Evolutionary conservation across 1,140 invertebrate species (phyloP), one percentile per base, ranked within the genome.

Genomic region (Acyrthosiphon pisum): DNA sequence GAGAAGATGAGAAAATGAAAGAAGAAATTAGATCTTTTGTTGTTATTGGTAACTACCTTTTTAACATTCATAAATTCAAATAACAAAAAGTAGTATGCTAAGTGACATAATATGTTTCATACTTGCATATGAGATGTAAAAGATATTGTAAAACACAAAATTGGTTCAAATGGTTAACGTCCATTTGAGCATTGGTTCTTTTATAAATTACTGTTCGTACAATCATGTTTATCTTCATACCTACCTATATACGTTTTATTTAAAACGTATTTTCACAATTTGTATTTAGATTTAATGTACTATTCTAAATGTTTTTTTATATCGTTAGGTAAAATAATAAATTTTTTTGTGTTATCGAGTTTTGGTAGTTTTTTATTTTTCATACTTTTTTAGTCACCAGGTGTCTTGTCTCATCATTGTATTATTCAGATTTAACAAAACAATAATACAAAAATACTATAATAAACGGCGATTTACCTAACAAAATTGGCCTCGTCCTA

Each of bases 61-160:
- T 76, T n/a, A n/a, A n/a, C n/a, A 76, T 76, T 76, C 60, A 76
- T 76, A 76, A 76, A 76, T 76, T 76, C 30, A 76, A 76, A 76
- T n/a, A 76, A n/a, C 30, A n/a, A 76, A n/a, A 76, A n/a, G 11
- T 18, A 76, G 1, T n/a, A 76, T 35, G 60, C 1, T n/a, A 76
- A 18, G 30, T 76, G 60, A 76, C 60, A 14, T 14, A 76, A 14
- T 14, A 76, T 76, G n/a, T 35, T 35, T n/a, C 0, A n/a, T 76
- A 76, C n/a, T 35, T 35, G 18, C 3, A n/a, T 76, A 76, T 68
- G n/a, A 76, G 14, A n/a, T 68, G n/a, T 18, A 68, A 4, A 60
- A 60, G 3, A 11, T 60, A 30, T 30, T 14, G 11, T 30, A 30
- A 68, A 18, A 68, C 11, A 68, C 4, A 68, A 68, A 68, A 68